These are phyloP conservation scores for Aspidoscelis tigris DNA, from an alignment of 2,113 vertebrate species.

Conservation along the genomic window DNA sequence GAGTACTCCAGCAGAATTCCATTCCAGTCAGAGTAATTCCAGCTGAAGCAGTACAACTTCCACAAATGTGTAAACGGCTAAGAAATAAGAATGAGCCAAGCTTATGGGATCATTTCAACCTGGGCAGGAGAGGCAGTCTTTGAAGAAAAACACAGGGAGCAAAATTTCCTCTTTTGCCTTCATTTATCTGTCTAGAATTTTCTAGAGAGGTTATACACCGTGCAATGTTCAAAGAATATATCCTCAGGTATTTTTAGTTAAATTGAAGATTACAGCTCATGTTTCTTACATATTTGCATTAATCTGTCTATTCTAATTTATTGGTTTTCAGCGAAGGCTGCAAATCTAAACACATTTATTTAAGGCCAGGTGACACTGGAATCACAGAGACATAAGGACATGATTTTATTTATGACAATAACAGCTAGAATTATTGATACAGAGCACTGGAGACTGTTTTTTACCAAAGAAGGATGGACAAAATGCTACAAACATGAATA, in stretches of 20 bases:
- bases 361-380: background rate
- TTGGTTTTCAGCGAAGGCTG: background rate
- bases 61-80: too few relatives aligned
- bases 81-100: too few relatives aligned
- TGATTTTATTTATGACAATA: background rate
- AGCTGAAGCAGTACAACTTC: too few relatives aligned
- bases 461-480: background rate
- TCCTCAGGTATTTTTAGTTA: background rate
- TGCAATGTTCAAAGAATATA: background rate
- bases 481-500: background rate
- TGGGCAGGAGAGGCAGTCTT: background rate
- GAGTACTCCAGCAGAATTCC: too few relatives aligned
- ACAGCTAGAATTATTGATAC: background rate
- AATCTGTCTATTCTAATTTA: background rate
- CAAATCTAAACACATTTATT: background rate
- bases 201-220: background rate
- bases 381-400: background rate
- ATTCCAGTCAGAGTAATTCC: too few relatives aligned
- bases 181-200: background rate
- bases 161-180: background rate
- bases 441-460: background rate
- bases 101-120: too few relatives aligned
- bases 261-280: background rate
- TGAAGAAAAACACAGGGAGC: background rate
- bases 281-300: background rate